Conservation (phyloP, 1,140 invertebrate species). For the Anagrus nilaparvatae region DNA sequence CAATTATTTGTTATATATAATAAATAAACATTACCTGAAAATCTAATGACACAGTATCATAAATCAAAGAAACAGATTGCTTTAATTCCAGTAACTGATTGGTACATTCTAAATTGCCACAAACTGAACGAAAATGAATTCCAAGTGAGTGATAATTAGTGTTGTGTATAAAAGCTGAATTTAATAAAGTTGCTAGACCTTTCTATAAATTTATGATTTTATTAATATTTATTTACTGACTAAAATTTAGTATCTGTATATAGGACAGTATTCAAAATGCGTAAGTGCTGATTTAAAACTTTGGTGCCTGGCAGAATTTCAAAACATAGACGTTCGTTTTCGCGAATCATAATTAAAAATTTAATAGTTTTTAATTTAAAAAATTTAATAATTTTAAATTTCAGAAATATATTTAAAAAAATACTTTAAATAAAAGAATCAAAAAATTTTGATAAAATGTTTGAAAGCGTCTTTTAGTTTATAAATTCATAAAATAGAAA, state of each 20-base stretch:
- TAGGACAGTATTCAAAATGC: not conserved
- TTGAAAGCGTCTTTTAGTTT: too few species aligned
- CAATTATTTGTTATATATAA: too few species aligned
- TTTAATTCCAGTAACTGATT: conserved; percentile 62
- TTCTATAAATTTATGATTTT: conserved; percentile 37
- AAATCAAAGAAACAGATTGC: conserved; percentile 77
- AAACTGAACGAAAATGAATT: conserved; percentile 74
- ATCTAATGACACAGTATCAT: conserved; percentile 52
- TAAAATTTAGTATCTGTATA: too few species aligned
- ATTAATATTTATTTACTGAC: too few species aligned
- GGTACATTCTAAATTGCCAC: conserved; percentile 54
- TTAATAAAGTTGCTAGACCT: conserved; percentile 79
- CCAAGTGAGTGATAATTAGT: conserved; percentile 88
- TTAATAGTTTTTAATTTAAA: not conserved
- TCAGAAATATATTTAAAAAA: conserved; percentile 2
- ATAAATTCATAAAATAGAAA: too few species aligned
- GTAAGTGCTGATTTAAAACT: too few species aligned
- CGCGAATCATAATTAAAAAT: too few species aligned
- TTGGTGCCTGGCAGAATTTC: too few species aligned
- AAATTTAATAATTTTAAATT: conserved; percentile 3
- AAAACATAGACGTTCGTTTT: too few species aligned
- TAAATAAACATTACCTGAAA: conserved; percentile 33
- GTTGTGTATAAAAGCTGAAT: conserved; percentile 84
- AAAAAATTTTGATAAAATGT: not conserved
- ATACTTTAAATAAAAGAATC: not conserved